Conservation (phyloP, 2,113 vertebrate genomes). For the Tachysurus vachellii region DNA sequence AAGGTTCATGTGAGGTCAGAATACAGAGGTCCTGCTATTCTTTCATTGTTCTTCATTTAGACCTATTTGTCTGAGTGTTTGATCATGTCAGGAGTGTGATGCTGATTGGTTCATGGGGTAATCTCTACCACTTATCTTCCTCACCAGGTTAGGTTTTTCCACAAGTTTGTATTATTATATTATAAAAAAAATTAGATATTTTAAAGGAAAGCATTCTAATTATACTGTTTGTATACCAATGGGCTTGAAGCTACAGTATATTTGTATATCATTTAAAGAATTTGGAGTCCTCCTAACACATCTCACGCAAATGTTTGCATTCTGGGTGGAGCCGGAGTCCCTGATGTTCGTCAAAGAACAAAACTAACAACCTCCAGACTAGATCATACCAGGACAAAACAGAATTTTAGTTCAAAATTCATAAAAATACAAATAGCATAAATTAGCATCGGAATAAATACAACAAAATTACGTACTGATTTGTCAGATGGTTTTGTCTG, state of each 20-base stretch:
- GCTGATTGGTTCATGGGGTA: background rate
- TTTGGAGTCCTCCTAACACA: background rate
- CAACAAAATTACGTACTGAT: background rate
- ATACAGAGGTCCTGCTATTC: conserved; percentile 45
- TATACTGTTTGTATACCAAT: background rate
- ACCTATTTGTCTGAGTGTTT: conserved; percentile 32
- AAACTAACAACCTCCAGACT: background rate
- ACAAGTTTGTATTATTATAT: background rate
- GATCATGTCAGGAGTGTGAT: conserved; percentile 23
- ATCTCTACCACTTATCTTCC: conserved; percentile 2
- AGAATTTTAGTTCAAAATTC: background rate
- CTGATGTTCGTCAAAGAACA: background rate
- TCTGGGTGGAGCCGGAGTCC: conserved; percentile 17
- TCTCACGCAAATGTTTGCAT: conserved; percentile 23
- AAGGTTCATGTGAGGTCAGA: conserved; percentile 40
- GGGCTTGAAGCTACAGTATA: background rate
- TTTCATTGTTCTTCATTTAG: conserved; percentile 44
- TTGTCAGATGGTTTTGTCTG: background rate
- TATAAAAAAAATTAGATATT: background rate
- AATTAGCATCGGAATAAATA: too few species aligned
- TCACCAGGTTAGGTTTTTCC: background rate
- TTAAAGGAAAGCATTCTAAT: background rate
- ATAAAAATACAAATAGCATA: background rate
- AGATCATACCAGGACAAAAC: background rate
- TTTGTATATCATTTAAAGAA: conserved; percentile 1